A percentile compares a stretch with the other conserved stretches of the same genome.
Evolutionary conservation across 2,113 vertebrate genomes (phyloP).

Genomic region (Pangasianodon gigas): DNA sequence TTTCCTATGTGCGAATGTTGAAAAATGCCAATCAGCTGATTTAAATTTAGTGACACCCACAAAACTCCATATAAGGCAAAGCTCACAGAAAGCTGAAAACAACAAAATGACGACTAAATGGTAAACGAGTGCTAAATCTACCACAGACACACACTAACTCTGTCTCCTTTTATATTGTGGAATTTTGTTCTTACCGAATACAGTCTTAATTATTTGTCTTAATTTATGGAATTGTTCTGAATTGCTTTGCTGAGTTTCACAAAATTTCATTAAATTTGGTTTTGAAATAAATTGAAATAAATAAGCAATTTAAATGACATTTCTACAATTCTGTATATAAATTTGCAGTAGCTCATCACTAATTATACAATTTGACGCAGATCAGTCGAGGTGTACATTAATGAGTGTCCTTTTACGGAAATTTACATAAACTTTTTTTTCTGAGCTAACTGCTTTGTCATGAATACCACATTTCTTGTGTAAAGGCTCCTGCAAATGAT

Average conservation of each 20-base stretch:
- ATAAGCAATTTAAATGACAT: no score
- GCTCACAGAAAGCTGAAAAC: neutral
- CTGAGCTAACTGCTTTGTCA: neutral
- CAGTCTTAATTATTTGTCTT: neutral
- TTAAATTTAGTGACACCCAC: neutral
- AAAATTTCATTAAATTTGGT: neutral
- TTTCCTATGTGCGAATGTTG: no score
- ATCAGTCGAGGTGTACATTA: neutral
- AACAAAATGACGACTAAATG: neutral
- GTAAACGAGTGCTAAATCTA: neutral
- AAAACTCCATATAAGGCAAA: neutral
- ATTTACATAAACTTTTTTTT: neutral
- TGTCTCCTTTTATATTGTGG: neutral
- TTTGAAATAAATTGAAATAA: no score
- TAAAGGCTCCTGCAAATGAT: neutral
- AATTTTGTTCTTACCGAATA: neutral
- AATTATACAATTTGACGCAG: neutral
- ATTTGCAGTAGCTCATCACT: neutral
- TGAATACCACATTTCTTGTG: neutral
- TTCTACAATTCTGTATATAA: neutral
- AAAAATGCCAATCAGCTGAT: neutral
- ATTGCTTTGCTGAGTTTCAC: neutral
- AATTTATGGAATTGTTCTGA: neutral
- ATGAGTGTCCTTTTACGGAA: neutral
- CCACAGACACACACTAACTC: neutral